Evolutionary conservation across 2,888 invertebrate genomes (phyloP), one percentile per base, ranked within the genome.

Genomic region (Stegophylla sp.): DNA sequence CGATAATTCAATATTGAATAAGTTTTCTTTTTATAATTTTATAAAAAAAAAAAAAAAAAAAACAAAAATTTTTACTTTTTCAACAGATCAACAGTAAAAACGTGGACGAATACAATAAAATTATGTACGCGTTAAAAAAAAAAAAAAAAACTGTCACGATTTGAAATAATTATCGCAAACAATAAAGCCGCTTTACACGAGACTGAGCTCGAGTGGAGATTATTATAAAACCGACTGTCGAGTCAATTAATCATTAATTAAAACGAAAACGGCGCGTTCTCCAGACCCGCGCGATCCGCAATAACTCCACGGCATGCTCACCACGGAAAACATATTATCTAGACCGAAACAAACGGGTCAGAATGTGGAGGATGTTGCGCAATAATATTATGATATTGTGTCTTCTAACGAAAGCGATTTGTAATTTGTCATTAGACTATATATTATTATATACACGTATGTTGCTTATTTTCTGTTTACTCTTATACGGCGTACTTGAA

Each of bases 331-430:
- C 5, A 63, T 74, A 20, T 15, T 56, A 77, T 79, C 23, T 79
- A 79, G 79, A 79, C 79, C 79, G 79, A 79, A 79, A 79, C 79
- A 79, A 79, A 41, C 69, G 69, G 79, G 79, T 79, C 79, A 79
- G 28, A 67, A 56, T 15, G 28, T 45, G 56, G 56, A 71, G 48
- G 69, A 79, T 61, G 51, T 79, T 59, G 23, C 23, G 69, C 20
- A 79, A 79, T 61, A 51, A 69, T 69, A 61, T 51, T 48, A 67
- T 77, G 41, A 15, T 67, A 45, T 79, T 79, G 61, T 71, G 61
- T 69, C 69, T 77, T 77, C 67, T 45, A 63, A 67, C 59, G 77
- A 67, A 67, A 45, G 67, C 10, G 43, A 67, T 77, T 67, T 67
- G 56, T 45, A 67, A 67, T 56, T 67, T 75, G 51, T 64, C 75